These are phyloP conservation scores for Gobiocypris rarus DNA, from an alignment of 2,113 vertebrate genomes.

Conservation along the genomic window DNA sequence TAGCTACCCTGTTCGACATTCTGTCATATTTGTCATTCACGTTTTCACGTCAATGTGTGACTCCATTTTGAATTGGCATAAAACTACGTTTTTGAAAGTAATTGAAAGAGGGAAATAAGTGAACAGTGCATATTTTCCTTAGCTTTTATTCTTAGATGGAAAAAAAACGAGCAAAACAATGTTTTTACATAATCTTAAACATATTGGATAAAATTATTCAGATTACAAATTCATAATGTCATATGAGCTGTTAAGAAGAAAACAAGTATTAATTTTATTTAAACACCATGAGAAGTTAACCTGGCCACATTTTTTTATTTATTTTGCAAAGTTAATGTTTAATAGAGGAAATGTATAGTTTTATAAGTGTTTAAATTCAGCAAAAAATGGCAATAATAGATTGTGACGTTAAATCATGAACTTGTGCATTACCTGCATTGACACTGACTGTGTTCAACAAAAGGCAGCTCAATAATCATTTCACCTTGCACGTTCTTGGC, in stretches of 20 bases:
- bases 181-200: neutral
- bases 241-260: neutral
- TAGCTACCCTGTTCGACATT: neutral
- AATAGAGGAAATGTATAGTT: neutral
- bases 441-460: slow-evolving; percentile 29
- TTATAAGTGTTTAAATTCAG: neutral
- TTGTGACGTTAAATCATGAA: neutral
- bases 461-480: neutral
- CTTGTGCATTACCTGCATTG: slow-evolving; percentile 14
- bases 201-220: neutral
- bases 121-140: neutral
- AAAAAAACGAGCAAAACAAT: too few relatives aligned
- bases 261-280: neutral
- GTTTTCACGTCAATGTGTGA: neutral
- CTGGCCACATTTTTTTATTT: neutral
- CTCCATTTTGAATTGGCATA: neutral
- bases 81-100: neutral
- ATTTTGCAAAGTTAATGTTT: too few relatives aligned
- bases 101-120: neutral
- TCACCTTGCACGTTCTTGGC: neutral
- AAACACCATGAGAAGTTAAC: neutral
- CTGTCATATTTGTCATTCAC: too few relatives aligned
- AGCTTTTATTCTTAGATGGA: neutral
- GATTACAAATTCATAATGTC: neutral
- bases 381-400: too few relatives aligned